phyloP scores from a whole-genome alignment of 2,113 vertebrate species.

The Girardinichthys multiradiatus region DNA sequence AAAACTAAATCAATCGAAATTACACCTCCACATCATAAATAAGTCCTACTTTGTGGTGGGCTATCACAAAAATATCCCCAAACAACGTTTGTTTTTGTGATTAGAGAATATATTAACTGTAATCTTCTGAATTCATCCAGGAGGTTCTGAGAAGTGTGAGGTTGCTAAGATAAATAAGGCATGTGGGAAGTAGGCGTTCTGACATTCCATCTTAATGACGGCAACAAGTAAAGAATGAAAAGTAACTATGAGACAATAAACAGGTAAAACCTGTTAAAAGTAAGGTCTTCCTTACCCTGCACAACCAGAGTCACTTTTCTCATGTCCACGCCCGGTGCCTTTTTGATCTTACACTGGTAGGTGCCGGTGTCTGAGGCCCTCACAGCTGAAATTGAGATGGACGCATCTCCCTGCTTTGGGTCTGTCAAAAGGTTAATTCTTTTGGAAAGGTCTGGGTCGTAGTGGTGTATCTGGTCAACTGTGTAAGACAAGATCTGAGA shows the following conservation, averaged over 20 bases:
- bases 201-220: constrained; percentile 44
- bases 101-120: background rate
- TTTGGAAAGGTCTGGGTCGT: constrained; percentile 72
- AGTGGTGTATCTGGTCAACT: constrained; percentile 75
- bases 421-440: constrained; percentile 81
- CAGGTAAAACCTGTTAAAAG: constrained; percentile 62
- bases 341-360: constrained; percentile 95
- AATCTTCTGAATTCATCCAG: background rate
- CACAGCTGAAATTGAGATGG: constrained; percentile 81
- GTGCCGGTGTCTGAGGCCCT: constrained; percentile 82
- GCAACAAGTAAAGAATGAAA: background rate
- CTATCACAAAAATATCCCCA: too few species aligned
- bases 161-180: background rate
- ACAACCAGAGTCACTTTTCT: constrained; percentile 86
- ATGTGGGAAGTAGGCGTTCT: background rate
- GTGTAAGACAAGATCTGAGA: constrained; percentile 85
- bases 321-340: constrained; percentile 85
- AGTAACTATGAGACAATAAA: constrained; percentile 35
- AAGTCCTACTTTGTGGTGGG: too few species aligned
- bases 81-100: too few species aligned
- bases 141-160: constrained; percentile 3
- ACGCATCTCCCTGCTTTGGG: constrained; percentile 86
- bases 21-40: too few species aligned
- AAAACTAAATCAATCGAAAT: too few species aligned
- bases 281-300: constrained; percentile 79